Percentiles rank a stretch among this genome's conserved stretches.
phyloP scores from a whole-genome alignment of 64 coral and sea anemone species.

The Pocillopora verrucosa region DNA sequence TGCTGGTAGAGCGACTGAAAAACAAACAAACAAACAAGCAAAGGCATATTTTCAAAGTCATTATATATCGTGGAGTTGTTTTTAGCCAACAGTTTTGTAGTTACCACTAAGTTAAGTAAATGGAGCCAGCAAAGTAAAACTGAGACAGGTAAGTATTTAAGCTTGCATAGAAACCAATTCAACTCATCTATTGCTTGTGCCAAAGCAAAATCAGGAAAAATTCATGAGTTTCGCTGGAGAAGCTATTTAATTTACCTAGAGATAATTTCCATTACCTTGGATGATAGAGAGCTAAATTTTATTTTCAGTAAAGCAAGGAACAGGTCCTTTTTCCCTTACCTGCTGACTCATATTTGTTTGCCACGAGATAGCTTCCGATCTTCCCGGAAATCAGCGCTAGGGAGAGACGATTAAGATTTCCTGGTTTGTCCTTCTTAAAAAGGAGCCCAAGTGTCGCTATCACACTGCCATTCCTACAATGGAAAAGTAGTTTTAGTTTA shows the following conservation, averaged over 20 bases:
- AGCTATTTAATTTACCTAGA: too few species aligned
- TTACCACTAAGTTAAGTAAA: too few species aligned
- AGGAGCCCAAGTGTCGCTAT: slow-evolving; percentile 75
- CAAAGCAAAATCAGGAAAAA: too few species aligned
- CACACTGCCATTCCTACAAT: slow-evolving; percentile 72
- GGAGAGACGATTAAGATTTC: slow-evolving; percentile 74
- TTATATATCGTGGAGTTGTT: too few species aligned
- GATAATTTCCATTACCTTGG: background rate
- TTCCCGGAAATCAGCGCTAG: slow-evolving; percentile 56
- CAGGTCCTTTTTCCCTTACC: slow-evolving; percentile 32
- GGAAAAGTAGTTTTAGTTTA: background rate
- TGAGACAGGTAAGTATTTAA: too few species aligned
- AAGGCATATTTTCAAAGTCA: too few species aligned
- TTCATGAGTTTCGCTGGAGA: too few species aligned
- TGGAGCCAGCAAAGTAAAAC: too few species aligned
- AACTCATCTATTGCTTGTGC: too few species aligned
- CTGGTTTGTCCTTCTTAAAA: slow-evolving; percentile 53
- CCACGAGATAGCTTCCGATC: slow-evolving; percentile 46
- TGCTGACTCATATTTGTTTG: slow-evolving; percentile 67
- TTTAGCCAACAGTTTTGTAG: too few species aligned
- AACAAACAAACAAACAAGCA: background rate
- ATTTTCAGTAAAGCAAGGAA: too few species aligned
- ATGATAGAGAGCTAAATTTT: background rate
- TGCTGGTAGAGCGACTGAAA: slow-evolving; percentile 64
- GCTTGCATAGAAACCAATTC: too few species aligned